phyloP scores from a whole-genome alignment of 2,797 vertebrate genomes.

The Anas bahamensis region DNA sequence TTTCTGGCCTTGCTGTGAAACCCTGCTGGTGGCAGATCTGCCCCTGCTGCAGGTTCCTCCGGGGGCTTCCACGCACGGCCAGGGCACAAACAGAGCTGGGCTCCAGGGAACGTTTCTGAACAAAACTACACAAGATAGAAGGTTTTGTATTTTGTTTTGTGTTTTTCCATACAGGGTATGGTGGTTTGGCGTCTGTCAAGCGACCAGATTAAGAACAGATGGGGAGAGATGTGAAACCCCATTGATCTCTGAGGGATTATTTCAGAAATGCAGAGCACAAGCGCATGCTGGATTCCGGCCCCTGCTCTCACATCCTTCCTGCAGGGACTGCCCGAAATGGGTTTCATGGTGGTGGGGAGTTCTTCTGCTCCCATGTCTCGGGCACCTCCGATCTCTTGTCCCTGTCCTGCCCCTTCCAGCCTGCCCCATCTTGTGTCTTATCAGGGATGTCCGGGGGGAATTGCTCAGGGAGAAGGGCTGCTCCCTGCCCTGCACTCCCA shows the following conservation, averaged over 20 bases:
- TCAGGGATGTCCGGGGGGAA: background rate
- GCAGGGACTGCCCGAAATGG: background rate
- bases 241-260: constrained; percentile 49
- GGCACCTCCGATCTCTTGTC: background rate
- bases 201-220: constrained; percentile 66
- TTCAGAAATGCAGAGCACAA: constrained; percentile 40
- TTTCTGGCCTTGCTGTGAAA: background rate
- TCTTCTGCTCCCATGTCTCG: background rate
- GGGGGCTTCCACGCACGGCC: background rate
- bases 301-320: background rate
- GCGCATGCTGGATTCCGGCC: background rate
- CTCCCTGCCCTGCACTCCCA: background rate
- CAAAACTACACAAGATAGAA: constrained; percentile 2
- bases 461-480: background rate
- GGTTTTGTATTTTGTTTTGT: constrained; percentile 47
- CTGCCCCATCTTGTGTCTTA: background rate
- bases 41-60: background rate
- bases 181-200: constrained; percentile 64
- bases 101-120: background rate
- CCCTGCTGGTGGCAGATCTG: background rate
- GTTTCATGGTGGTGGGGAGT: background rate
- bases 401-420: background rate
- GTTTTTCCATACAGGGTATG: constrained; percentile 40
- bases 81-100: background rate
- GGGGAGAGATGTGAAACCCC: constrained; percentile 59